Base-by-base conservation (phyloP, 2,113 vertebrate species). In the Lamprologus lemairii region DNA sequence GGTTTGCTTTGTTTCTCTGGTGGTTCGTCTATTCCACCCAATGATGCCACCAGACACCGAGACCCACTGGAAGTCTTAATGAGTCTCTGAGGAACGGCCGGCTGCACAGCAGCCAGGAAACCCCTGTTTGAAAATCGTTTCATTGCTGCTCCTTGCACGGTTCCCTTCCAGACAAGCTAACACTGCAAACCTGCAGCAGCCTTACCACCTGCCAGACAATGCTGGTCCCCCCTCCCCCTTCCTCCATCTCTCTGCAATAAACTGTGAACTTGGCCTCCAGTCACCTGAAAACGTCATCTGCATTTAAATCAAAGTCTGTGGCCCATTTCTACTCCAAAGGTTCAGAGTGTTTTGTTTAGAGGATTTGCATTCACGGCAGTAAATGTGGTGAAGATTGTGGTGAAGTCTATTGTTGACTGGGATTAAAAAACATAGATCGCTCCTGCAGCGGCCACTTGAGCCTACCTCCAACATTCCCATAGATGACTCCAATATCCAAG, bases 21-120 rank as follows among this genome's bases (percentile, higher is more conserved):
- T 49, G 23, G 42, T 78, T 49, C 7, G 3, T 49, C 23, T 49
- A 47, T 78, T 51, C 45, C 45, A 51, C 73, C 73, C 17, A 7
- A 31, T 8, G 86, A 87, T 82, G 90, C 85, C 86, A 90, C 82
- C 60, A 73, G 63, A 93, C 90, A 82, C 75, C 19, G 4, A 80
- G 71, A 51, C 82, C 23, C 80, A 8, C 33, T 42, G 88, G 60
- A 82, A 31, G 57, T 60, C 86, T 54, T 89, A 93, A 92, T 86
- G 93, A 94, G 87, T 85, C 90, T 86, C 93, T 13, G 81, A 82
- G 90, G 87, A 86, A 14, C 55, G 2, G 11, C 81, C 89, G 79
- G 85, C 88, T 86, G 88, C 21, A 9, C 51, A 17, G 54, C 79
- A 17, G 49, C 90, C 84, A 88, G 84, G 55, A 88, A 89, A 40